Percentiles rank a stretch among this genome's conserved stretches.
phyloP scores from a whole-genome alignment of 2,888 invertebrate genomes.

The Gnatocerus cornutus region DNA sequence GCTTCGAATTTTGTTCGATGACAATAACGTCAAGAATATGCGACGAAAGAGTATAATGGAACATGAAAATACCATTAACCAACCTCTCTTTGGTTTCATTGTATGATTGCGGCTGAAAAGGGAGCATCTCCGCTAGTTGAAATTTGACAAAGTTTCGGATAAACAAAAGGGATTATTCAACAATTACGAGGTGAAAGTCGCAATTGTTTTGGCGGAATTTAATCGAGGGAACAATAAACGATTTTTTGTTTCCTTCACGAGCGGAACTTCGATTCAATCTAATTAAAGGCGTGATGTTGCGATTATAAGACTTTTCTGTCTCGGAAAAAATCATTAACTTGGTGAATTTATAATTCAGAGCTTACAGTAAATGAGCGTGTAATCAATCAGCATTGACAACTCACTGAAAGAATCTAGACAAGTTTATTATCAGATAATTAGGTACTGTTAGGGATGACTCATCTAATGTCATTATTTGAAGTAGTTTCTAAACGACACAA shows the following conservation, averaged over 20 bases:
- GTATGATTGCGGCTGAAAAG: slow-evolving; percentile 16
- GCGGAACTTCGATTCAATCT: slow-evolving; percentile 1
- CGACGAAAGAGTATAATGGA: slow-evolving; percentile 18
- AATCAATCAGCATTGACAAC: background rate
- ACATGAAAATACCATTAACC: slow-evolving; percentile 28
- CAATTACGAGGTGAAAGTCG: slow-evolving; percentile 9
- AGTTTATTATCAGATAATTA: slow-evolving; percentile 1
- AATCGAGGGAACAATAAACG: slow-evolving; percentile 1
- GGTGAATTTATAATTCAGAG: background rate
- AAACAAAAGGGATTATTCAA: slow-evolving; percentile 7
- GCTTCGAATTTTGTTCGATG: slow-evolving; percentile 8
- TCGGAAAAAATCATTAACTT: background rate
- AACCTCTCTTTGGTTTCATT: slow-evolving; percentile 20
- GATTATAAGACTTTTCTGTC: background rate
- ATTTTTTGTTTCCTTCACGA: background rate
- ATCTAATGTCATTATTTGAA: background rate
- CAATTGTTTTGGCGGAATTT: slow-evolving; percentile 11
- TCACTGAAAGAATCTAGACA: background rate
- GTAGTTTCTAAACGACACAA: no score
- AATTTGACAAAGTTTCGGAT: slow-evolving; percentile 17
- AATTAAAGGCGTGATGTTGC: slow-evolving; percentile 4
- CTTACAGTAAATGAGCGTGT: background rate
- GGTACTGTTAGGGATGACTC: background rate
- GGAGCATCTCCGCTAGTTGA: background rate
- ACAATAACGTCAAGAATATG: slow-evolving; percentile 12